Base-by-base conservation (phyloP, 2,113 vertebrate species). In the Theristicus caerulescens region DNA sequence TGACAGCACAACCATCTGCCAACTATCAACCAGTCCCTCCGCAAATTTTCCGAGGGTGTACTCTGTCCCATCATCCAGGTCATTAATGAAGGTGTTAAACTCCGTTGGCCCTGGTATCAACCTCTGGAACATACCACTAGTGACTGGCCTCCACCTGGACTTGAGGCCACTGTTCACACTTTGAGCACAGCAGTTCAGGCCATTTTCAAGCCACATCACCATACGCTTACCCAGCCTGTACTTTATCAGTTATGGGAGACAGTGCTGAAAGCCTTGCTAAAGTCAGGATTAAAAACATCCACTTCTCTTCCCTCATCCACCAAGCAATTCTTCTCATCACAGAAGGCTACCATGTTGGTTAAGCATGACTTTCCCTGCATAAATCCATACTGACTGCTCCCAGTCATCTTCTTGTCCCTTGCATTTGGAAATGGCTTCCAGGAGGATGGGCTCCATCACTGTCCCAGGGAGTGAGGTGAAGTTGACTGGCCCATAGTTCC, bases 31-130 rank as follows among this genome's bases (percentile, higher is more conserved):
- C 38, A 47, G 25, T 47, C 31, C 36, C 17, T 40, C 49, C 17
- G 10, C 25, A 76, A 58, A 32, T 17, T 70, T 54, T 16, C 7
- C 0, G 0, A 58, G 10, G 8, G 29, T 52, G 17, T 34, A 34
- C 38, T 22, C 25, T 65, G 38, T 82, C 38, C 25, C 61, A 34
- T 54, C 7, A 54, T 54, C 36, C 44, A 65, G 29, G 34, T 54
- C 34, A 66, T 34, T 36, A 71, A 31, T 42, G 22, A 72, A 66
- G n/a, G n/a, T 55, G 19, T 71, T 26, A 72, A 61, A 57, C 8
- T 31, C n/a, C 55, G 2, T 26, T 72, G 44, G 9, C 26, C 46
- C 31, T 6, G 5, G 3, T 67, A 51, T n/a, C 47, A 44, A 18
- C 17, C 65, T 59, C 59, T 15, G 9, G 57, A 78, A 42, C 16